A percentile compares a stretch with the other conserved stretches of the same genome.
phyloP scores from a whole-genome alignment of 2,888 invertebrate genomes.

The Aspidiotus rigidus region DNA sequence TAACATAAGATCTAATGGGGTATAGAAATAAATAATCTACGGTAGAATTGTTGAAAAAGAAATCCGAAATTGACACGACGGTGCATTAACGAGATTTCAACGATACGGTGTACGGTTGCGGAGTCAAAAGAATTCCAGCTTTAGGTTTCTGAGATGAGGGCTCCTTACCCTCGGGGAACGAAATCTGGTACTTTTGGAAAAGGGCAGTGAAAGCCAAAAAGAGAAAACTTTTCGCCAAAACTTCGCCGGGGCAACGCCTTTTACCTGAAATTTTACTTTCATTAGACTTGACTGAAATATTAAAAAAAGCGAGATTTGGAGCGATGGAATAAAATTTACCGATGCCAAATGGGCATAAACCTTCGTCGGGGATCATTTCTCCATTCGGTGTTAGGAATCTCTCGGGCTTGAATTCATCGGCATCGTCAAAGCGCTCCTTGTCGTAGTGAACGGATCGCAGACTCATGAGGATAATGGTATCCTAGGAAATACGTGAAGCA shows the following conservation, averaged over 20 bases:
- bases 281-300: neutral
- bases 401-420: constrained; percentile 55
- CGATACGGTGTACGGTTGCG: constrained; percentile 45
- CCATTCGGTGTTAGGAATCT: constrained; percentile 48
- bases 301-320: neutral
- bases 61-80: constrained; percentile 4
- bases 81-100: constrained; percentile 13
- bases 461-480: constrained; percentile 49
- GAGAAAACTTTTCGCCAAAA: constrained; percentile 53
- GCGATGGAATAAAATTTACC: constrained; percentile 40
- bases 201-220: constrained; percentile 53
- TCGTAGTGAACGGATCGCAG: constrained; percentile 52
- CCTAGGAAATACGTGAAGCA: constrained; percentile 39
- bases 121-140: constrained; percentile 51
- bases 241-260: constrained; percentile 40
- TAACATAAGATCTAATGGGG: too few species aligned
- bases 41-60: neutral
- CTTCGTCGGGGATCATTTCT: constrained; percentile 40
- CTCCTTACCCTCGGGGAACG: constrained; percentile 40
- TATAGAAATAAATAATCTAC: neutral
- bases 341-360: constrained; percentile 44
- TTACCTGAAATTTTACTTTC: constrained; percentile 40
- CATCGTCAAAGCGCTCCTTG: constrained; percentile 52
- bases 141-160: constrained; percentile 47
- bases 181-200: constrained; percentile 48